Base-by-base conservation (phyloP, 2,113 vertebrate genomes). In the Pangasianodon hypophthalmus region DNA sequence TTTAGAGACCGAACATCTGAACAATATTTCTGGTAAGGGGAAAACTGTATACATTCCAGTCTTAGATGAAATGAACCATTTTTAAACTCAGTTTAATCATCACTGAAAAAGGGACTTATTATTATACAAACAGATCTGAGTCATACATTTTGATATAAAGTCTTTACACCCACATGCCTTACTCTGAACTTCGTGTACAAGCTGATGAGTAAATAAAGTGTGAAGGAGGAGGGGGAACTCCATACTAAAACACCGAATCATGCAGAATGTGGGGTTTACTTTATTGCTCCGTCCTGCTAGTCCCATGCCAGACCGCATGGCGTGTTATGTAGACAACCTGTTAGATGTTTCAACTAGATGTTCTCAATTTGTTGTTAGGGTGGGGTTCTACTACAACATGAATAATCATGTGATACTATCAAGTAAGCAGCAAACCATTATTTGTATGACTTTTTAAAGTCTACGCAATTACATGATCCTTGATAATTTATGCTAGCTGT, bases 181-280 rank as follows among this genome's bases (percentile, higher is more conserved):
- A 52, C 48, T 52, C 48, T 52, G 54, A 83, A 83, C 29, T 83
- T 83, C 52, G 9, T 83, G 52, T 58, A 84, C 81, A 84, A 58
- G 32, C 54, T 84, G 18, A 84, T 84, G 81, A 58, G 54, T 84
- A 84, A 84, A 84, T 54, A 82, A 83, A 83, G 54, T 41, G n/a
- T 58, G 41, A 58, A 84, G 54, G 19, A 54, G 29, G 81, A 84
- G 54, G 18, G 81, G 41, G 41, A 58, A 41, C 81, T 84, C 81
- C 18, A 84, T 41, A 41, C n/a, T 41, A 84, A 58, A 58, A 58
- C 19, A 58, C 2, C 18, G 60, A 58, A 41, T 60, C 19, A 1
- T 84, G 32, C 54, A 37, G 81, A 58, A 58, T 41, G 50, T 21
- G 54, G 81, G 8, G 19, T 58, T 84, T 84, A 80, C 77, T 80